Percentiles rank a stretch among this genome's conserved stretches.
These are phyloP conservation scores for Sylvia borin DNA, from an alignment of 2,797 vertebrate species.

Conservation along the genomic window DNA sequence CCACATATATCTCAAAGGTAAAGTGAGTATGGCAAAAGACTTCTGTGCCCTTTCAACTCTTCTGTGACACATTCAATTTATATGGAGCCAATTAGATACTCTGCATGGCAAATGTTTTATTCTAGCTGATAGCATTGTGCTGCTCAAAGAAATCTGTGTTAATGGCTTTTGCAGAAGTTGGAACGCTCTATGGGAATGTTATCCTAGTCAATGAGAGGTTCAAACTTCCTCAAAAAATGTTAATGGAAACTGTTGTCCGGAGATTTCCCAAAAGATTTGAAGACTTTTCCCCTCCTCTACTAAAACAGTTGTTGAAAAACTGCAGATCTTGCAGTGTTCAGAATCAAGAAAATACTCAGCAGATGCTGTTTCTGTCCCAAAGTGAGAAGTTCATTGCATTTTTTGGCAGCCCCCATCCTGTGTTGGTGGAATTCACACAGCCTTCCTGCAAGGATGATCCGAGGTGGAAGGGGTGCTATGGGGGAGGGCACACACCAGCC, in stretches of 20 bases:
- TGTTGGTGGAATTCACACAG: not conserved
- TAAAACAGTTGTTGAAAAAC: conserved; percentile 52
- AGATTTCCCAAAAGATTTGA: conserved; percentile 72
- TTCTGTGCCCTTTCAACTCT: not conserved
- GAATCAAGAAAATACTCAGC: conserved; percentile 30
- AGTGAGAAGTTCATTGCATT: not conserved
- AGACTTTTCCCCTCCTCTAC: conserved; percentile 34
- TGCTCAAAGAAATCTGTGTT: conserved; percentile 5
- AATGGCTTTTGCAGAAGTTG: conserved; percentile 68
- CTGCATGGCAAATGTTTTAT: not conserved
- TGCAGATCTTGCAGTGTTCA: conserved; percentile 40
- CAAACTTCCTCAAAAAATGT: conserved; percentile 62
- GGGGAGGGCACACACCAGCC: not conserved
- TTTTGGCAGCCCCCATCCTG: not conserved
- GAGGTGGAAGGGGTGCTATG: not conserved
- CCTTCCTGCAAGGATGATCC: not conserved
- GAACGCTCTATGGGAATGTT: conserved; percentile 69
- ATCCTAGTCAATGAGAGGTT: conserved; percentile 36
- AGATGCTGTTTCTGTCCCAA: conserved; percentile 42
- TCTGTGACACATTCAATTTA: not conserved
- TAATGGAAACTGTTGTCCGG: conserved; percentile 64
- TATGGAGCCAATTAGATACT: not conserved
- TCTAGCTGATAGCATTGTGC: not conserved
- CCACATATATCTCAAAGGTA: not conserved
- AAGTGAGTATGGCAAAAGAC: not conserved